phyloP scores from a whole-genome alignment of 2,113 vertebrate species.

The Alaudala cheleensis region DNA sequence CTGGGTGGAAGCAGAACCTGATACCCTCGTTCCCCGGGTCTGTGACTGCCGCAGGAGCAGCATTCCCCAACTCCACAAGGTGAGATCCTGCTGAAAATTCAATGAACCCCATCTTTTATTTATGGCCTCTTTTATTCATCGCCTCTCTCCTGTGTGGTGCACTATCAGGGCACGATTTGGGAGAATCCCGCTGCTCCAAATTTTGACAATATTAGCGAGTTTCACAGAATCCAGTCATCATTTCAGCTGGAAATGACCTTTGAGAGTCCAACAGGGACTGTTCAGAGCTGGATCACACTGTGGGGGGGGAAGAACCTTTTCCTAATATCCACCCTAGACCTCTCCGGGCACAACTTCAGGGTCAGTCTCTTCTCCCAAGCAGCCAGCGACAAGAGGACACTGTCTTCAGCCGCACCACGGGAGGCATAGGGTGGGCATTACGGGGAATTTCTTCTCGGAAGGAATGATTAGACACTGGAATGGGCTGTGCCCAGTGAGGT shows the following conservation, averaged over 20 bases:
- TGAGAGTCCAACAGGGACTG: not conserved
- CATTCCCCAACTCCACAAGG: not conserved
- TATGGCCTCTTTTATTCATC: not conserved
- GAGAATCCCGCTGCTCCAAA: accelerated
- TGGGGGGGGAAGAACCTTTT: not conserved
- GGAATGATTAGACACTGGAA: no score
- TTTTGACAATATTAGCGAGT: not conserved
- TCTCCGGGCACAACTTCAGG: not conserved
- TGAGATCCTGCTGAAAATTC: conserved; percentile 24
- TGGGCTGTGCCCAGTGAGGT: not conserved
- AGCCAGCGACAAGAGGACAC: no score
- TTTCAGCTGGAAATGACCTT: not conserved
- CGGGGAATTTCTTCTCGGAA: not conserved
- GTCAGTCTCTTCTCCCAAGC: not conserved
- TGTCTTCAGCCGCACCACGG: no score
- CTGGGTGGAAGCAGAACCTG: accelerated
- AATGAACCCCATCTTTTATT: conserved; percentile 5
- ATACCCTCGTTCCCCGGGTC: accelerated
- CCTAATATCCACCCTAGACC: not conserved
- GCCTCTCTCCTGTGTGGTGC: accelerated
- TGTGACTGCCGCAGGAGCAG: not conserved
- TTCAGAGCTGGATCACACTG: not conserved
- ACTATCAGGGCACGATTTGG: accelerated
- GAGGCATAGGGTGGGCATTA: not conserved
- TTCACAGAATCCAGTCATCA: not conserved